phyloP scores from a whole-genome alignment of 2,113 vertebrate genomes.

The Megaceryle maxima region DNA sequence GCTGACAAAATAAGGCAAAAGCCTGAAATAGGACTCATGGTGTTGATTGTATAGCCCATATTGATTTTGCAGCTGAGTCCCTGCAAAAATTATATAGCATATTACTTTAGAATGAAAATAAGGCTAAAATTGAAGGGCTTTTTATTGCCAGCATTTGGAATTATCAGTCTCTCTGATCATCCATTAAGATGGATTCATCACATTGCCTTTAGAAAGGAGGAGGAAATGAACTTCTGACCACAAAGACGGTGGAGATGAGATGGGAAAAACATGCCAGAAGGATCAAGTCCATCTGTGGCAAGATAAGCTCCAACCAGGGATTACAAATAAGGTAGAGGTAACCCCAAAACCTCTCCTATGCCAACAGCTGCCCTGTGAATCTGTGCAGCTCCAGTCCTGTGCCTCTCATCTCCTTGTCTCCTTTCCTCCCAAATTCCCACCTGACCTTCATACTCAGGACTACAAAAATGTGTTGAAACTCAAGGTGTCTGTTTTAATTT shows the following conservation, averaged over 20 bases:
- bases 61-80: neutral
- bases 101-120: constrained; percentile 25
- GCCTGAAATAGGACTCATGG: neutral
- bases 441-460: neutral
- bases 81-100: neutral
- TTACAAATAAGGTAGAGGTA: neutral
- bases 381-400: neutral
- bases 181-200: neutral
- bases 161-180: neutral
- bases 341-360: neutral
- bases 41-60: neutral
- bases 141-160: neutral
- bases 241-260: neutral
- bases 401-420: neutral
- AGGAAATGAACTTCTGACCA: neutral
- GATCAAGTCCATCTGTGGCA: neutral
- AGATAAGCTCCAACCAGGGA: neutral
- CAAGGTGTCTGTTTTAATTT: neutral
- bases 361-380: neutral
- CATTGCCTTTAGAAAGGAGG: neutral
- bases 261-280: neutral
- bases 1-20: neutral
- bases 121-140: neutral
- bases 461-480: neutral
- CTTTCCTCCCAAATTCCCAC: neutral